Conservation (phyloP, 2,113 vertebrate genomes). For the Leptodactylus fuscus region DNA sequence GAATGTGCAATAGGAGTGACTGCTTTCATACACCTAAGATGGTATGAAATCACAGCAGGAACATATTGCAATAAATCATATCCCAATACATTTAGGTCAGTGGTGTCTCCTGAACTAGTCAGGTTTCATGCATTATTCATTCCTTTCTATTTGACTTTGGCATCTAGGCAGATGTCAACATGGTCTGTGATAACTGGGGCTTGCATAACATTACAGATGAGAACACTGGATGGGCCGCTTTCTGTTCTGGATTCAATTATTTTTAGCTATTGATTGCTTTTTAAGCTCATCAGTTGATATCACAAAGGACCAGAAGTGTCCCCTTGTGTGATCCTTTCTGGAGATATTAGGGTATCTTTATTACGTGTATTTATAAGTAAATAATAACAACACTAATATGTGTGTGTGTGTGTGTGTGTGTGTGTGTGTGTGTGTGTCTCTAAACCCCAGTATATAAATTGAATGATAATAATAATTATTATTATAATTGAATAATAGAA, state of each 20-base stretch:
- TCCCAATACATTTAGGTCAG: too few species aligned
- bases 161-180: not conserved
- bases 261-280: not conserved
- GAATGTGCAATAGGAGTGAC: too few species aligned
- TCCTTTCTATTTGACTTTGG: not conserved
- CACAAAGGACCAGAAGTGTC: not conserved
- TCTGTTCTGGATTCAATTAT: not conserved
- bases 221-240: not conserved
- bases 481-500: too few species aligned
- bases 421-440: too few species aligned
- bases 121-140: not conserved
- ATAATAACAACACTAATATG: too few species aligned
- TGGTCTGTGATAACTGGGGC: not conserved
- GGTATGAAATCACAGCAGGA: not conserved
- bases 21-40: not conserved
- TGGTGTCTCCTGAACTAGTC: not conserved
- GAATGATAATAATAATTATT: too few species aligned
- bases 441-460: too few species aligned
- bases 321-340: too few species aligned
- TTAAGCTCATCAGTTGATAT: not conserved
- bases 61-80: not conserved
- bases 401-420: too few species aligned
- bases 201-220: not conserved
- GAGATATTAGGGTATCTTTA: too few species aligned
- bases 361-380: too few species aligned